Base-by-base conservation (phyloP, 2,797 vertebrate genomes). In the Leuciscus waleckii region DNA sequence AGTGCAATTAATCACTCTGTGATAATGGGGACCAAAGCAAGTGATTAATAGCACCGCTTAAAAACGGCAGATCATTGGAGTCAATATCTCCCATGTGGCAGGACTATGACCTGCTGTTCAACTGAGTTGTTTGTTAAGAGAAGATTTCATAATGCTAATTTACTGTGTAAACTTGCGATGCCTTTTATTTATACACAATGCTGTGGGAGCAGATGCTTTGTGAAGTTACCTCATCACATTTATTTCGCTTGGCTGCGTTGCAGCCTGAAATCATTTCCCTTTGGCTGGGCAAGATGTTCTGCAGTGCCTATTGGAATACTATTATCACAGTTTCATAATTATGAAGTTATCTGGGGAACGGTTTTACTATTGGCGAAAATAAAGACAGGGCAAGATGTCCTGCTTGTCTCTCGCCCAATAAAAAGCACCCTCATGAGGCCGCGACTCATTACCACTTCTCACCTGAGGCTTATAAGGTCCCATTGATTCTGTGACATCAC, bases 401-500 rank as follows among this genome's bases (percentile, higher is more conserved):
- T 43, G 46, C 70, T 70, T 91, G 91, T 91, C 89, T 92, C 90
- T 90, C 86, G 85, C 89, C 91, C 89, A 85, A 90, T 91, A 90
- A 93, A 94, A 93, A 91, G 88, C 87, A 88, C 91, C 90, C 92
- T 92, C 93, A 90, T 81, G 92, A 88, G 94, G 89, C 88, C 58
- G 68, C 81, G 86, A 90, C 92, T 93, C 92, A 93, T 93, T 91
- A 93, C 90, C 76, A 79, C 85, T 58, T 88, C 88, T 92, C 91
- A 92, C 92, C 91, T 90, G 92, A 92, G 93, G 93, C 90, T 93
- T 94, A 94, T 94, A 94, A 93, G 93, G 89, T 90, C 87, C 81
- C 90, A 95, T 94, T 93, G 93, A 95, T 94, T 91, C 90, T 86
- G 87, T 93, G 94, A 92, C 93, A 94, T 90, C 85, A 69, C 92